A percentile compares a stretch with the other conserved stretches of the same genome.
Evolutionary conservation across 1,140 invertebrate species (phyloP).

Genomic region (Wasmannia auropunctata): DNA sequence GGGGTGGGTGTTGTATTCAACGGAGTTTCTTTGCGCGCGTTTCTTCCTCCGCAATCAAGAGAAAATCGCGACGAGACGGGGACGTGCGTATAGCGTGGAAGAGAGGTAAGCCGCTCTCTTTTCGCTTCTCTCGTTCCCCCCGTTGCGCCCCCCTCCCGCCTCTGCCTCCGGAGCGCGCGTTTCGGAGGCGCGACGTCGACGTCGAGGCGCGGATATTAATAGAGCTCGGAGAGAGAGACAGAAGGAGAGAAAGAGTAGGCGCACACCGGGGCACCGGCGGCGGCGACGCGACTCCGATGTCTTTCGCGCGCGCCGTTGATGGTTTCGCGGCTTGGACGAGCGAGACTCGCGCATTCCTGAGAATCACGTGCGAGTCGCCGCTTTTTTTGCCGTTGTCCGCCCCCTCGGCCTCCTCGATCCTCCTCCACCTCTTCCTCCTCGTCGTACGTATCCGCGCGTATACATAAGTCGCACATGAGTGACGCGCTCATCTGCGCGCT

Average conservation of each 20-base stretch:
- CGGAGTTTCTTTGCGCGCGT: not conserved
- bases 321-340: constrained; percentile 38
- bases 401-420: too few species aligned
- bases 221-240: constrained; percentile 53
- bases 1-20: not conserved
- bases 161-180: constrained; percentile 20
- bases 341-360: constrained; percentile 65
- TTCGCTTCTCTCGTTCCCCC: not conserved
- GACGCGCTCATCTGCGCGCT: not conserved
- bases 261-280: not conserved
- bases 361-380: constrained; percentile 57
- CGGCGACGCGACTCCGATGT: not conserved
- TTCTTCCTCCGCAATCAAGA: not conserved
- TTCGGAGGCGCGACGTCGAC: constrained; percentile 64
- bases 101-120: constrained; percentile 21
- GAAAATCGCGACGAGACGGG: not conserved
- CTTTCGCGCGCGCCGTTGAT: not conserved
- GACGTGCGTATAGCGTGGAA: not conserved
- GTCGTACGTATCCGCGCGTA: not conserved
- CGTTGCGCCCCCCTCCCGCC: not conserved
- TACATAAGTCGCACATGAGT: constrained; percentile 20
- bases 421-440: not conserved
- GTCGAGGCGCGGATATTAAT: constrained; percentile 73
- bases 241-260: not conserved
- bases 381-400: constrained; percentile 6